phyloP scores from a whole-genome alignment of 1,140 invertebrate genomes.

The Drosophila triauraria region DNA sequence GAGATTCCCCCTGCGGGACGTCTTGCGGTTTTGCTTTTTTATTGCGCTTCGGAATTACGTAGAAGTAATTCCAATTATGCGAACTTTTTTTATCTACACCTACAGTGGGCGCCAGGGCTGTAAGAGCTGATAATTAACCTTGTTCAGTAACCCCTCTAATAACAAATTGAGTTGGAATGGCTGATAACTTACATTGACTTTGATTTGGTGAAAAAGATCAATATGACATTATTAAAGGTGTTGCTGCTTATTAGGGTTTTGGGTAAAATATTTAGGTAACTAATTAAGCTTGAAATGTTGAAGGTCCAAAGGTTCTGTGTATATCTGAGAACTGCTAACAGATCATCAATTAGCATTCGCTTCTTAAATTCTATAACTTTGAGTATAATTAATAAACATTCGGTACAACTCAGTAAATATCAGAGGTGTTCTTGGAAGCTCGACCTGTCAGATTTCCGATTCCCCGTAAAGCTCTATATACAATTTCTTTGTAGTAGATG shows the following conservation, averaged over 20 bases:
- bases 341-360: slow-evolving; percentile 26
- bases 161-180: slow-evolving; percentile 6
- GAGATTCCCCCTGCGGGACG: slow-evolving; percentile 25
- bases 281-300: slow-evolving; percentile 29
- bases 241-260: not conserved
- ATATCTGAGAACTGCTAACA: slow-evolving; percentile 16
- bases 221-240: not conserved
- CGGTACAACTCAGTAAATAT: not conserved
- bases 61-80: slow-evolving; percentile 51
- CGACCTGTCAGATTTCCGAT: not conserved
- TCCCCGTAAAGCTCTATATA: not conserved
- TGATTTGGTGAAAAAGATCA: slow-evolving; percentile 1
- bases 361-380: slow-evolving; percentile 15
- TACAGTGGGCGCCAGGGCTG: slow-evolving; percentile 20
- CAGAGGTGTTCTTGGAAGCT: not conserved
- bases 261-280: slow-evolving; percentile 12
- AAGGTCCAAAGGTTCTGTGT: slow-evolving; percentile 12
- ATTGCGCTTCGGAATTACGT: slow-evolving; percentile 68
- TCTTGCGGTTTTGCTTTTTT: slow-evolving; percentile 38
- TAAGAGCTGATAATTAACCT: slow-evolving; percentile 43
- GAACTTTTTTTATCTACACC: slow-evolving; percentile 37
- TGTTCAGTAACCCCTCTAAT: slow-evolving; percentile 22
- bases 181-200: slow-evolving; percentile 22
- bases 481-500: not conserved
- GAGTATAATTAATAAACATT: slow-evolving; percentile 2